Base-by-base conservation (phyloP, 2,888 invertebrate genomes). In the Eupithecia pulchellata region DNA sequence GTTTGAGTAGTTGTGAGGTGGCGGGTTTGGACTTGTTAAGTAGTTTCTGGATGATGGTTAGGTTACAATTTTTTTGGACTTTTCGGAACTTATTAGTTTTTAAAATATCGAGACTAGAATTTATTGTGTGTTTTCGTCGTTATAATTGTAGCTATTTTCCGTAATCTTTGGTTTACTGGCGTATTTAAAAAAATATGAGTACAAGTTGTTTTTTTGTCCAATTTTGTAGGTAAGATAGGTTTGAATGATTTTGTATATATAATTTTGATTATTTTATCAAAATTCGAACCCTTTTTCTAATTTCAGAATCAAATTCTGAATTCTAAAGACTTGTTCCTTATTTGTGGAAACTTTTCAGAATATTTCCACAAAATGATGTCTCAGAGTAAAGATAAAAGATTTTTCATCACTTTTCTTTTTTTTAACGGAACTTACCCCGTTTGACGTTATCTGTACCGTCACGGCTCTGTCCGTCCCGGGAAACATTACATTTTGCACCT, bases 401-500 rank as follows among this genome's bases (percentile, higher is more conserved):
- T 75, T 81, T 85, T 86, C 88, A 82, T 72, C 66, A 66, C 47
- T 66, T 67, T 42, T 36, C n/a, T 30, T 81, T 83, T 86, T 87
- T 88, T 88, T 81, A 79, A 79, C 89, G 89, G 87, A 88, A 90
- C 87, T 89, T 89, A 91, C 92, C 92, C 92, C 93, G 91, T 91
- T 87, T 86, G 90, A 86, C 90, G 89, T 86, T 93, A 93, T 93
- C 92, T 85, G 79, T 86, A 89, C 89, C 88, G 91, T 91, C 89
- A 89, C 88, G 85, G 88, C 89, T 89, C 67, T 87, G 86, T 87
- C 83, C 83, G 81, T 82, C 78, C 79, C 81, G 82, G 60, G 42
- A 20, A 85, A 85, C 82, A 83, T 83, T 84, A 84, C 81, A 81
- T 83, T 84, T 84, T 81, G 75, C 67, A 68, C 72, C 79, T 80